A percentile compares a stretch with the other conserved stretches of the same genome.
Evolutionary conservation across 2,888 invertebrate genomes (phyloP).

Genomic region (Acanthococcus lagerstroemiae): DNA sequence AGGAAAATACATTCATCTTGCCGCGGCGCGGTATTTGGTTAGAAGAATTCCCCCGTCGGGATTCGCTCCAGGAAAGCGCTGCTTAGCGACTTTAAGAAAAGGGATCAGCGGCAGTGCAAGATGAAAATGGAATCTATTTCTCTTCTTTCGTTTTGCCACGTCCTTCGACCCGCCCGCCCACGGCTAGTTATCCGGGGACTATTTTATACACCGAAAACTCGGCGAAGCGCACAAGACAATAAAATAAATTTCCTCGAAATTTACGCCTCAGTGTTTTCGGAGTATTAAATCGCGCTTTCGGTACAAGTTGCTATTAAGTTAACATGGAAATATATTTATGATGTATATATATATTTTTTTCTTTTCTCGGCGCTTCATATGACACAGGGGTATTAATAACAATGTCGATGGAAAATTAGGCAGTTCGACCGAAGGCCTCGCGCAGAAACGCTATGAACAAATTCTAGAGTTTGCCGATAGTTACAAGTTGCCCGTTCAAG

Average conservation of each 20-base stretch:
- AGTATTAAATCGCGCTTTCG: conserved; percentile 25
- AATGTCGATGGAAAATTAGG: neutral
- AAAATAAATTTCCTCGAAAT: conserved; percentile 30
- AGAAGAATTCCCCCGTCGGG: conserved; percentile 22
- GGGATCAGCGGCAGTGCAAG: conserved; percentile 25
- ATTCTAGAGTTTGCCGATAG: no score
- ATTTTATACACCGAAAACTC: conserved; percentile 25
- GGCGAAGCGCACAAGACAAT: conserved; percentile 27
- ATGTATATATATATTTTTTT: neutral
- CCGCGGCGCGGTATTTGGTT: conserved; percentile 16
- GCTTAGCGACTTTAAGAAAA: conserved; percentile 28
- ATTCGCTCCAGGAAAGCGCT: conserved; percentile 31
- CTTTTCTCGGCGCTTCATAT: neutral
- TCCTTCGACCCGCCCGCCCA: neutral
- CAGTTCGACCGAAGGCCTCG: no score
- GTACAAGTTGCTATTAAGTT: conserved; percentile 27
- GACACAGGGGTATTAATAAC: neutral
- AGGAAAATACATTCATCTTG: conserved; percentile 29
- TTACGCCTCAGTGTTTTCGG: conserved; percentile 29
- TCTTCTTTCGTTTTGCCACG: conserved; percentile 9
- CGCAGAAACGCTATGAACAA: no score
- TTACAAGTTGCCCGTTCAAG: no score
- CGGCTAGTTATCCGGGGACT: neutral
- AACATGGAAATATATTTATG: conserved; percentile 2
- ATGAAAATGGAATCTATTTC: conserved; percentile 31